Percentiles rank a stretch among this genome's conserved stretches.
phyloP scores from a whole-genome alignment of 2,888 invertebrate genomes.

The Timema podura region DNA sequence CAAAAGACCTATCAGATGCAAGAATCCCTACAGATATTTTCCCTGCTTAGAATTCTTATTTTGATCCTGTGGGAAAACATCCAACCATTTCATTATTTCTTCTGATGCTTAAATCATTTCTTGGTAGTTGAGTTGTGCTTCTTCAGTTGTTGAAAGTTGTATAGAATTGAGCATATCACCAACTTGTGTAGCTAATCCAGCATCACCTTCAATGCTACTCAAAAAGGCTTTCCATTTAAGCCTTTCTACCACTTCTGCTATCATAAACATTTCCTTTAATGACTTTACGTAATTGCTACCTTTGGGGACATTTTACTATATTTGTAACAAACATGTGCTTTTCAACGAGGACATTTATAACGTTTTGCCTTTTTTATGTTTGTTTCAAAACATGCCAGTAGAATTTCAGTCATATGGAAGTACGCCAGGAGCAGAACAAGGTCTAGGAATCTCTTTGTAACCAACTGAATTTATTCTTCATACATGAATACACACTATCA shows the following conservation, averaged over 20 bases:
- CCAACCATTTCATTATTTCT: too few species aligned
- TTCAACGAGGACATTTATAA: not conserved
- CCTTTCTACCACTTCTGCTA: slow-evolving; percentile 4
- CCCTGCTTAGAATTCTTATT: too few species aligned
- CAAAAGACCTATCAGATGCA: too few species aligned
- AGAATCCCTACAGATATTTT: too few species aligned
- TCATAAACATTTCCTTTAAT: not conserved
- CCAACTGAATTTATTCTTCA: not conserved
- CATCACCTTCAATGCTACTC: not conserved
- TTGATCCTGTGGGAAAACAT: too few species aligned
- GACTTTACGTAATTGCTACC: not conserved
- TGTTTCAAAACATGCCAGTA: not conserved
- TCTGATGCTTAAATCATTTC: too few species aligned
- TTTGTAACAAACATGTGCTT: not conserved
- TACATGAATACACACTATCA: not conserved
- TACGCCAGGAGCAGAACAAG: not conserved
- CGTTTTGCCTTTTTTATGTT: not conserved
- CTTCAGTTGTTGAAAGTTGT: not conserved
- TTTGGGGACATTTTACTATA: not conserved
- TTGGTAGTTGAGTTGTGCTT: not conserved
- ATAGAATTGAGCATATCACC: not conserved
- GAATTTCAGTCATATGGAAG: not conserved
- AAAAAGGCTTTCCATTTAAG: not conserved
- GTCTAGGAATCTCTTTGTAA: not conserved
- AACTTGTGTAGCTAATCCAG: not conserved